Percentiles rank a stretch among this genome's conserved stretches.
phyloP scores from a whole-genome alignment of 2,113 vertebrate genomes.

The Pelobates fuscus region DNA sequence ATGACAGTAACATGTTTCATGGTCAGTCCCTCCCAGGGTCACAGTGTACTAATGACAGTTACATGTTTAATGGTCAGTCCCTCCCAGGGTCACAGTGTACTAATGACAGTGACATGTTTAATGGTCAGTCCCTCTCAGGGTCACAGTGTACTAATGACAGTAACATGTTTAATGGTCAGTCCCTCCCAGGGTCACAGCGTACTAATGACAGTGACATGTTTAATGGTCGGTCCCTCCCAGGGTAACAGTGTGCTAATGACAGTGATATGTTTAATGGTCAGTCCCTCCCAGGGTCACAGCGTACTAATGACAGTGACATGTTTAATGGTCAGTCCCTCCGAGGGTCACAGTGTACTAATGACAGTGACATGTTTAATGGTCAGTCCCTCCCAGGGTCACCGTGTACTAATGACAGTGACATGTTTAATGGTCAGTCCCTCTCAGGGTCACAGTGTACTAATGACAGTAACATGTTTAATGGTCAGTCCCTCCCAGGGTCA shows the following conservation, averaged over 20 bases:
- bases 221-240: not conserved
- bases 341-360: no score
- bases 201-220: no score
- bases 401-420: no score
- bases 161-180: not conserved
- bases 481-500: not conserved
- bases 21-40: not conserved
- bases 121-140: not conserved
- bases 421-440: not conserved
- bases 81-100: not conserved
- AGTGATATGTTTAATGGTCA: not conserved
- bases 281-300: not conserved
- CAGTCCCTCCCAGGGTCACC: not conserved
- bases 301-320: no score
- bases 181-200: not conserved
- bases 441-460: not conserved
- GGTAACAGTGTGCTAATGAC: no score
- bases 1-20: not conserved
- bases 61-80: not conserved
- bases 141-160: no score
- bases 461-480: not conserved
- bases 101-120: not conserved
- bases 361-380: not conserved
- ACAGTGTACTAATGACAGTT: no score
- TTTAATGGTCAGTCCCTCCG: not conserved